Evolutionary conservation across 1,140 invertebrate species (phyloP).

Genomic region (Drosophila oshimai): DNA sequence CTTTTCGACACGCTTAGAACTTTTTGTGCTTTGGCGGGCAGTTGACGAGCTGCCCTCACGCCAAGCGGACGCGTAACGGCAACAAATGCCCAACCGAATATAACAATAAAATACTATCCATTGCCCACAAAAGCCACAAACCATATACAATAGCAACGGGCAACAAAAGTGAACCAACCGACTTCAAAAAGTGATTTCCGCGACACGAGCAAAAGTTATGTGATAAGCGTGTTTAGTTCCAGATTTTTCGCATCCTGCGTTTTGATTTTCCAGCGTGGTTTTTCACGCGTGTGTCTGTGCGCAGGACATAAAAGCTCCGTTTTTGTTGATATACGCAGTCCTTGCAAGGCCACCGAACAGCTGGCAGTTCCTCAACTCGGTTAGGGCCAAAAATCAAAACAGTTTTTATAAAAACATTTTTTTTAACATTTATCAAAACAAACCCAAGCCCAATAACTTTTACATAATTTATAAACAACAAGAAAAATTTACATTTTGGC

Average conservation of each 20-base stretch:
- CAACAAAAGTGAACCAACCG: neutral
- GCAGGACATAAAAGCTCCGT: constrained; percentile 58
- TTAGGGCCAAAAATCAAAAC: constrained; percentile 3
- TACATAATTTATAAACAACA: neutral
- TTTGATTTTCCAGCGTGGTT: constrained; percentile 4
- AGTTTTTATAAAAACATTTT: constrained; percentile 35
- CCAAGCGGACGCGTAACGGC: constrained; percentile 59
- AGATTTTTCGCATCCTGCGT: constrained; percentile 3
- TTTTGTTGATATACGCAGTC: constrained; percentile 44
- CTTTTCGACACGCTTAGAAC: constrained; percentile 64
- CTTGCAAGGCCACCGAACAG: constrained; percentile 59
- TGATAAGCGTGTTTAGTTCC: constrained; percentile 36
- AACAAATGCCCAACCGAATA: constrained; percentile 43
- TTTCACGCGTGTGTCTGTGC: constrained; percentile 52
- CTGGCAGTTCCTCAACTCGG: constrained; percentile 42
- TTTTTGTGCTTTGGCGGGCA: constrained; percentile 64
- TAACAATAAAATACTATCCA: constrained; percentile 4
- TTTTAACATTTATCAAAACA: constrained; percentile 14
- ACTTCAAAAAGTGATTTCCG: neutral
- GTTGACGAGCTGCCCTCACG: constrained; percentile 72
- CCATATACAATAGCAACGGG: constrained; percentile 7
- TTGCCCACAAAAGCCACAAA: constrained; percentile 2
- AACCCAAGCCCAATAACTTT: neutral
- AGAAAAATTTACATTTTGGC: neutral
- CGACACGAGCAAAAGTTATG: constrained; percentile 51